These are phyloP conservation scores for Octodonta nipae DNA, from an alignment of 2,888 invertebrate species.

Conservation along the genomic window DNA sequence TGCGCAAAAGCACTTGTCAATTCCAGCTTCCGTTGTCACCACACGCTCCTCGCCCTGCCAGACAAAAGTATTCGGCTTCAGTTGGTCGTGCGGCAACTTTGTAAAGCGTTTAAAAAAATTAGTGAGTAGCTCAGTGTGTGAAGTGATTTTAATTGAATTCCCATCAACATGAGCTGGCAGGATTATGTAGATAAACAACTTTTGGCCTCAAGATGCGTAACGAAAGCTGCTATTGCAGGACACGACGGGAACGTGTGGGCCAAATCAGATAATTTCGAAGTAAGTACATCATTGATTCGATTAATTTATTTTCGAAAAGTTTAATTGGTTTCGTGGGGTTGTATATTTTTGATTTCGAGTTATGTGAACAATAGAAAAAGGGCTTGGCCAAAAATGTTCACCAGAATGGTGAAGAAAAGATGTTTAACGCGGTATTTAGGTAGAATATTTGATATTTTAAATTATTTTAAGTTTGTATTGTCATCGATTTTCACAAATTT, in stretches of 20 bases:
- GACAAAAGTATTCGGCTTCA: conserved; percentile 25
- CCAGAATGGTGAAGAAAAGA: too few relatives aligned
- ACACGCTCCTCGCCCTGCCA: conserved; percentile 21
- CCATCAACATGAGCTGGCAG: conserved; percentile 84
- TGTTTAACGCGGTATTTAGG: too few relatives aligned
- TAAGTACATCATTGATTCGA: conserved; percentile 49
- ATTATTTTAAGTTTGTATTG: too few relatives aligned
- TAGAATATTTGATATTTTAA: too few relatives aligned
- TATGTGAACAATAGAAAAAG: conserved; percentile 4
- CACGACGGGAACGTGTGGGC: conserved; percentile 93
- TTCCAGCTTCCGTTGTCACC: conserved; percentile 24
- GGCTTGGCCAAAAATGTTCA: too few relatives aligned
- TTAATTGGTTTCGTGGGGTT: too few relatives aligned
- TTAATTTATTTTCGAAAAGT: too few relatives aligned
- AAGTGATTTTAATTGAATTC: conserved; percentile 21
- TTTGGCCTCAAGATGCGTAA: conserved; percentile 86
- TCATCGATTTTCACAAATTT: too few relatives aligned
- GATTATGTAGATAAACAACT: conserved; percentile 96
- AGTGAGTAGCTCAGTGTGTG: conserved; percentile 16
- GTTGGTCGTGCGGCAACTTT: conserved; percentile 26
- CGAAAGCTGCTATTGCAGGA: conserved; percentile 88
- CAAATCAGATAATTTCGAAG: conserved; percentile 84
- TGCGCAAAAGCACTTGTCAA: conserved; percentile 23
- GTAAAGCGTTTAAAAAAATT: conserved; percentile 13
- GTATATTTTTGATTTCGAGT: neutral